These are phyloP conservation scores for Coelopa frigida DNA, from an alignment of 1,140 invertebrate species.

Conservation along the genomic window DNA sequence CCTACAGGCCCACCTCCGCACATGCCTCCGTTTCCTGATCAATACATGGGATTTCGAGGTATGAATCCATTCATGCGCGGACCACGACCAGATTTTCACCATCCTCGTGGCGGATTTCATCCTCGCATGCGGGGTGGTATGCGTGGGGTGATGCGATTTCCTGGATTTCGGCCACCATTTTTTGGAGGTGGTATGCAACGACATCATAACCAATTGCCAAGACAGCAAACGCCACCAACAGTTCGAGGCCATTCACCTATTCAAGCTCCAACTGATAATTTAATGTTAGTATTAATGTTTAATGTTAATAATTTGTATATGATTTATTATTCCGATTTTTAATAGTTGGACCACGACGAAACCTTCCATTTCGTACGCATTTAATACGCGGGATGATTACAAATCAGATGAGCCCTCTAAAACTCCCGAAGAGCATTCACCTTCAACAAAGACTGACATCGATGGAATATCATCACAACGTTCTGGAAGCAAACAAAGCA, in stretches of 20 bases:
- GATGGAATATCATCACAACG: too few species aligned
- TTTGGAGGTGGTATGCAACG: slow-evolving; percentile 7
- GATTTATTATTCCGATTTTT: background rate
- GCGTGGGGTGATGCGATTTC: slow-evolving; percentile 13
- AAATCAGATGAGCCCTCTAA: background rate
- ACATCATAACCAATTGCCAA: slow-evolving; percentile 9
- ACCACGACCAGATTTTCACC: slow-evolving; percentile 6
- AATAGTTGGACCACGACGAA: slow-evolving; percentile 15
- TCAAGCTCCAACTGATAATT: slow-evolving; percentile 3
- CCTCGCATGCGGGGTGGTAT: slow-evolving; percentile 20
- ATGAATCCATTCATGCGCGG: slow-evolving; percentile 11
- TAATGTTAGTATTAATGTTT: slow-evolving; percentile 2
- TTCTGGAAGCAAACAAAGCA: too few species aligned
- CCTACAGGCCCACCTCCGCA: too few species aligned
- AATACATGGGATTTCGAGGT: slow-evolving; percentile 5
- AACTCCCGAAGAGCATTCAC: background rate
- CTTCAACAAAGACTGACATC: too few species aligned
- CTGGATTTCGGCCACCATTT: slow-evolving; percentile 20
- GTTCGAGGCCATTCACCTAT: slow-evolving; percentile 10
- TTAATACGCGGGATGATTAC: background rate
- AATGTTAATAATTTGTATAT: background rate
- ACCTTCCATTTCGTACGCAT: slow-evolving; percentile 15
- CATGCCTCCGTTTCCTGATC: background rate
- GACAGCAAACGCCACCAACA: slow-evolving; percentile 6
- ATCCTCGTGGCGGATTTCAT: slow-evolving; percentile 6